phyloP scores from a whole-genome alignment of 2,113 vertebrate genomes.

The Gymnarchus niloticus region DNA sequence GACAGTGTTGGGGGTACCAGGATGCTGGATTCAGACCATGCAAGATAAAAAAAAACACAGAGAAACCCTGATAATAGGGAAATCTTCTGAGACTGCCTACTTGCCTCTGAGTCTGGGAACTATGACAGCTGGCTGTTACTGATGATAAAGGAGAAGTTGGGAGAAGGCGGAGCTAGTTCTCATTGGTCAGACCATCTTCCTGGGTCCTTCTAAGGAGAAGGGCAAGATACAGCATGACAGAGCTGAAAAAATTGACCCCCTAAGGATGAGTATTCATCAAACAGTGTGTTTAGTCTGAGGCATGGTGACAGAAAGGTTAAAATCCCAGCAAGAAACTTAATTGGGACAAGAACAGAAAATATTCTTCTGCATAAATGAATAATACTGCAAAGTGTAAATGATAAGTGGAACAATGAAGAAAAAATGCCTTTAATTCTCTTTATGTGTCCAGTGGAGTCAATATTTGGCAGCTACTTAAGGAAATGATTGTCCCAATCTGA shows the following conservation, averaged over 20 bases:
- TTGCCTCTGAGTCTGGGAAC: neutral
- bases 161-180: neutral
- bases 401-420: neutral
- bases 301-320: neutral
- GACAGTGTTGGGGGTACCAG: conserved; percentile 19
- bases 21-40: conserved; percentile 27
- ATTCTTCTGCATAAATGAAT: neutral
- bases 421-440: conserved; percentile 4
- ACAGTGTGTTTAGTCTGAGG: neutral
- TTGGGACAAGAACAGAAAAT: neutral
- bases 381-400: neutral
- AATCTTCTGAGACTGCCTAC: neutral
- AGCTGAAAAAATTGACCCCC: neutral
- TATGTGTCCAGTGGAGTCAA: neutral
- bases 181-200: neutral
- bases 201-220: neutral
- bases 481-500: neutral
- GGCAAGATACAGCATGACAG: too few relatives aligned
- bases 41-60: neutral
- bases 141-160: conserved; percentile 10
- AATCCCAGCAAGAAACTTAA: neutral
- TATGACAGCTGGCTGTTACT: neutral
- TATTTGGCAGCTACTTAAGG: neutral
- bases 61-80: neutral
- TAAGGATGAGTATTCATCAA: neutral